Percentiles rank a stretch among this genome's conserved stretches.
These are phyloP conservation scores for Lophius piscatorius DNA, from an alignment of 2,113 vertebrate genomes.

Conservation along the genomic window DNA sequence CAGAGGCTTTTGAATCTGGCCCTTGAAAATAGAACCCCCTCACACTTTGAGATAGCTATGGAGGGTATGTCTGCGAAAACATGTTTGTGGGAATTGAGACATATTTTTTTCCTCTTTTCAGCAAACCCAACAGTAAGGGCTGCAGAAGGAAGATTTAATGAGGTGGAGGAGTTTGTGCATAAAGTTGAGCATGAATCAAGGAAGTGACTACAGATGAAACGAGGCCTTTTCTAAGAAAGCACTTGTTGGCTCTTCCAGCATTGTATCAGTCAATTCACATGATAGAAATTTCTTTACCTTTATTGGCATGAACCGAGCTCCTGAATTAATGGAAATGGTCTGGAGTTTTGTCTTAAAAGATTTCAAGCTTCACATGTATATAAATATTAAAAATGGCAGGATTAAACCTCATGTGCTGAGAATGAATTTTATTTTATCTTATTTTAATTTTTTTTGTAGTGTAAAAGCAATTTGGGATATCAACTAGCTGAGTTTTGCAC, in stretches of 20 bases:
- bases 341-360: no score
- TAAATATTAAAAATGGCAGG: no score
- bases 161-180: neutral
- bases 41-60: conserved; percentile 21
- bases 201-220: neutral
- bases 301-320: neutral
- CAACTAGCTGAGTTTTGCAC: conserved; percentile 26
- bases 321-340: neutral
- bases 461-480: conserved; percentile 20
- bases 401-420: neutral
- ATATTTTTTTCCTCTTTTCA: neutral
- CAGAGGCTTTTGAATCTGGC: conserved; percentile 5
- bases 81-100: neutral
- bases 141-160: neutral
- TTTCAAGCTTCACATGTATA: no score
- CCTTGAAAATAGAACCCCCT: conserved; percentile 25
- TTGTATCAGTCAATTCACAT: no score
- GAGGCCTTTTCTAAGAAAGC: no score
- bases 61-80: conserved; percentile 3
- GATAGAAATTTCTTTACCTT: no score
- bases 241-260: no score
- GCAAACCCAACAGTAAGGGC: neutral
- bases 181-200: no score
- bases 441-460: no score
- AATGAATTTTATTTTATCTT: no score